A percentile compares a stretch with the other conserved stretches of the same genome.
Evolutionary conservation across 2,113 vertebrate genomes (phyloP).

Genomic region (Hystrix brachyura): DNA sequence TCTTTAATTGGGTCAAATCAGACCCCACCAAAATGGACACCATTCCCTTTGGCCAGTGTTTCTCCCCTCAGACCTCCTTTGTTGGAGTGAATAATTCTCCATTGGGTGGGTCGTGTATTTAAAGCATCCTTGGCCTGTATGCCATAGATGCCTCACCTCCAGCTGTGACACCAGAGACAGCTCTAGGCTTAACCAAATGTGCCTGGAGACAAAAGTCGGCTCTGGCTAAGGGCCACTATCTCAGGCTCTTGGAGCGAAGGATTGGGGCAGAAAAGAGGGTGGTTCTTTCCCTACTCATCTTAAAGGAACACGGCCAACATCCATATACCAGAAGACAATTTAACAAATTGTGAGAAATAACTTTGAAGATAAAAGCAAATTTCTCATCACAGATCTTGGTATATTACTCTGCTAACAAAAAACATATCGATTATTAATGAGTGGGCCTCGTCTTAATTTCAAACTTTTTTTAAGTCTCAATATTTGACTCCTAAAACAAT

Average conservation of each 20-base stretch:
- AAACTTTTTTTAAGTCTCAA: neutral
- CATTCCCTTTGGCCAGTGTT: neutral
- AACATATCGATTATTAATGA: neutral
- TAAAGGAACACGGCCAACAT: neutral
- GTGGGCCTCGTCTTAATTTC: neutral
- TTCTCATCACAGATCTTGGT: neutral
- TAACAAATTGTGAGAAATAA: neutral
- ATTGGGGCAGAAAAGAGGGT: neutral
- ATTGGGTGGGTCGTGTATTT: neutral
- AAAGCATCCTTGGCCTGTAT: neutral
- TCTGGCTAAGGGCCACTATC: neutral
- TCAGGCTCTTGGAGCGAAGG: neutral
- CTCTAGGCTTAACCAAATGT: neutral
- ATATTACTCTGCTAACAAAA: neutral
- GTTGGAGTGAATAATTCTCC: neutral
- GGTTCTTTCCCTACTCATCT: neutral
- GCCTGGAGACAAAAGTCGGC: neutral
- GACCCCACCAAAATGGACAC: neutral
- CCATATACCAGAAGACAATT: neutral
- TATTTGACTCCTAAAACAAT: neutral
- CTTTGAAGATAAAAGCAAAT: neutral
- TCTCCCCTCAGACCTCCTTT: neutral
- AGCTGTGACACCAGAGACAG: neutral
- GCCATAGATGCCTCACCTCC: fast-evolving
- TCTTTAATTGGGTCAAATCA: neutral